phyloP scores from a whole-genome alignment of 2,888 invertebrate species.

The Lapara coniferarum region DNA sequence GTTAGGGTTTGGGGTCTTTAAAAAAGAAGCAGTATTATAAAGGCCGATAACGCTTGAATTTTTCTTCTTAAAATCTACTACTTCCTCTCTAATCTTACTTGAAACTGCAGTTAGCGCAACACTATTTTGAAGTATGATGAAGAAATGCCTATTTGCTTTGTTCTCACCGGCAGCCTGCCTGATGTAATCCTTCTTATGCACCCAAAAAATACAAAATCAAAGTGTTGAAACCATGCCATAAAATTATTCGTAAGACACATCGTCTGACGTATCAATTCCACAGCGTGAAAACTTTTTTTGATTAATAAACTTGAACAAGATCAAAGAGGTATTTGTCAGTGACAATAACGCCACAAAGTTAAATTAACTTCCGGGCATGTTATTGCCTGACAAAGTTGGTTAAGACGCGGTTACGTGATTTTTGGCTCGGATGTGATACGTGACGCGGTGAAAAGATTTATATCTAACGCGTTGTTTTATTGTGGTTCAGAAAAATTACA shows the following conservation, averaged over 20 bases:
- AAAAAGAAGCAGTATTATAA: too few relatives aligned
- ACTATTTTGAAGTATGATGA: too few relatives aligned
- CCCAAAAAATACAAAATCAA: neutral
- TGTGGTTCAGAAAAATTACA: too few relatives aligned
- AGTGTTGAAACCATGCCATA: too few relatives aligned
- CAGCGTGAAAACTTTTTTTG: neutral
- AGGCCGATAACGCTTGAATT: too few relatives aligned
- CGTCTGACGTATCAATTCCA: conserved; percentile 9
- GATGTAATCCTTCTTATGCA: neutral
- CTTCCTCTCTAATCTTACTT: too few relatives aligned
- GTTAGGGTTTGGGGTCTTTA: too few relatives aligned
- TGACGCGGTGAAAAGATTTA: neutral
- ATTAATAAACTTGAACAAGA: conserved; percentile 29
- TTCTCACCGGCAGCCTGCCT: too few relatives aligned
- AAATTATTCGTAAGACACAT: neutral
- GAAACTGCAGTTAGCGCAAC: too few relatives aligned
- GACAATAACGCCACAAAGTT: conserved; percentile 38
- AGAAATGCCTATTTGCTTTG: too few relatives aligned
- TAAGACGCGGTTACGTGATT: conserved; percentile 14
- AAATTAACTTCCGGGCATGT: conserved; percentile 36
- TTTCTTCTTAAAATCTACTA: too few relatives aligned
- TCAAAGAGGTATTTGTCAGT: conserved; percentile 39
- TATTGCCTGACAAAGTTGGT: conserved; percentile 7
- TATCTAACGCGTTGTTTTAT: neutral
- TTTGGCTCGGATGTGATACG: conserved; percentile 8